Conservation (phyloP, 2,113 vertebrate genomes). For the Cyprinodon brontotheroides region DNA sequence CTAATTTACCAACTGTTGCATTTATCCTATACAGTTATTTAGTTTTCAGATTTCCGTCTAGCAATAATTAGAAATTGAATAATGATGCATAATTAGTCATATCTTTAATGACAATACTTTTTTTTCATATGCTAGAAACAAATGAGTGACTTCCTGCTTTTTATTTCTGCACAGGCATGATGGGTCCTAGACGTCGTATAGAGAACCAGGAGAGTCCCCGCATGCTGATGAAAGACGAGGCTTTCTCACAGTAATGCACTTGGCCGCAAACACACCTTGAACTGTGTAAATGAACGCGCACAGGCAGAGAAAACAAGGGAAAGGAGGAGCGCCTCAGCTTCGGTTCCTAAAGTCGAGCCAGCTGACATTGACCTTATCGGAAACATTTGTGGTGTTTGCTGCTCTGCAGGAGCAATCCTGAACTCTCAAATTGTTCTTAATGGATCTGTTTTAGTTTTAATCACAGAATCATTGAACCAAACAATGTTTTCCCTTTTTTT, state of each 20-base stretch:
- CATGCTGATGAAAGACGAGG: constrained; percentile 79
- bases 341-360: constrained; percentile 49
- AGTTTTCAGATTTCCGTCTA: not conserved
- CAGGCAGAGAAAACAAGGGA: constrained; percentile 9
- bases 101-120: not conserved
- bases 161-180: constrained; percentile 66
- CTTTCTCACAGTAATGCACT: constrained; percentile 73
- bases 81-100: not conserved
- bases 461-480: constrained; percentile 57
- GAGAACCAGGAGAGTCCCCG: constrained; percentile 78
- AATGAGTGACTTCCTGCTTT: constrained; percentile 6
- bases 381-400: constrained; percentile 59
- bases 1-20: too few relatives aligned
- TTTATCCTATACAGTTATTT: not conserved
- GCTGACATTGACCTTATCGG: constrained; percentile 47
- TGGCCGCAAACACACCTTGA: constrained; percentile 37
- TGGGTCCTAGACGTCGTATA: constrained; percentile 74
- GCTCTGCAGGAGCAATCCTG: constrained; percentile 57
- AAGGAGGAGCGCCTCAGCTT: constrained; percentile 54
- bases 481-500: constrained; percentile 22
- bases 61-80: not conserved
- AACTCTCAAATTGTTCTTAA: constrained; percentile 72
- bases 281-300: constrained; percentile 29
- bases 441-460: constrained; percentile 31
- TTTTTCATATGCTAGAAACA: not conserved